Conservation (phyloP, 2,888 invertebrate genomes). For the Spicauda simplicius region DNA sequence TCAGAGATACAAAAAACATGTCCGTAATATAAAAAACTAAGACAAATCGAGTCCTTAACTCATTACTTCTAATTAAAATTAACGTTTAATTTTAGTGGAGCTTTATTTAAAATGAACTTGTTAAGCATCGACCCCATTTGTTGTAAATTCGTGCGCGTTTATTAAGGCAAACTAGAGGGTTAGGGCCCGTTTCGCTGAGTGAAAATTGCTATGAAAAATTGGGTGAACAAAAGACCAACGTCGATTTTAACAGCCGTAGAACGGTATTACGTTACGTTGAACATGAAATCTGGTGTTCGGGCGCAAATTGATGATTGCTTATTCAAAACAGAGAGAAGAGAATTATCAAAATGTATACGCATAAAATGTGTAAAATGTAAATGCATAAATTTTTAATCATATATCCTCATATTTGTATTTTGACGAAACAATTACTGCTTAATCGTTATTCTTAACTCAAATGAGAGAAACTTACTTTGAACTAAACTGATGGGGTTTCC, state of each 20-base stretch:
- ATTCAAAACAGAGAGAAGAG: background rate
- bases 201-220: slow-evolving; percentile 33
- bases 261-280: slow-evolving; percentile 21
- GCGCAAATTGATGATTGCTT: background rate
- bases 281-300: slow-evolving; percentile 16
- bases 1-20: background rate
- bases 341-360: too few relatives aligned
- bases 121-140: slow-evolving; percentile 22
- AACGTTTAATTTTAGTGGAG: slow-evolving; percentile 5
- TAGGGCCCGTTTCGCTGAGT: slow-evolving; percentile 16
- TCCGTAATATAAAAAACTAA: background rate
- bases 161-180: slow-evolving; percentile 27
- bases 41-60: background rate
- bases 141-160: slow-evolving; percentile 27
- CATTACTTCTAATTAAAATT: slow-evolving; percentile 1
- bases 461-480: too few relatives aligned
- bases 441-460: too few relatives aligned
- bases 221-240: slow-evolving; percentile 19
- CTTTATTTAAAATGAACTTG: slow-evolving; percentile 19
- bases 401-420: too few relatives aligned
- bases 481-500: too few relatives aligned
- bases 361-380: too few relatives aligned
- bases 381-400: too few relatives aligned
- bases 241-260: slow-evolving; percentile 17
- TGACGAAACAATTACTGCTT: too few relatives aligned